Base-by-base conservation (phyloP, 2,888 invertebrate species). In the Mesorhabditis spiculigera region DNA sequence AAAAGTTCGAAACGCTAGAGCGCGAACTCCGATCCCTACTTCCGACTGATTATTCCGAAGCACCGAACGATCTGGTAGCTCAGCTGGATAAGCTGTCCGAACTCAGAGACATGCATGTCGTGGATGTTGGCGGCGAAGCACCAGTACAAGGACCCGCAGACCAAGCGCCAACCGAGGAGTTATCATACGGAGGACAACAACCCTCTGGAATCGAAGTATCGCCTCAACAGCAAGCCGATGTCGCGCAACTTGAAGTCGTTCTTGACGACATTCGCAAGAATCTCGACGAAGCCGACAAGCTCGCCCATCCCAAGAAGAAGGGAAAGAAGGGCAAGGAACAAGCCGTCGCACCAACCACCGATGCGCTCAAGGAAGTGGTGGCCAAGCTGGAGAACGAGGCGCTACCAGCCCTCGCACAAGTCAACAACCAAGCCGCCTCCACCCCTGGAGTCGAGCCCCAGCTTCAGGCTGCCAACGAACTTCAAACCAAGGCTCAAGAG, bases 1-100 rank as follows among this genome's bases (percentile, higher is more conserved):
- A 75, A 50, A 71, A 75, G 42, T 66, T 75, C 69, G 69, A 71
- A 65, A 68, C 66, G 6, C n/a, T 68, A 45, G 68, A 10, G 72
- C 73, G 43, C 69, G 65, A 50, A 50, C 58, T 50, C n/a, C 58
- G n/a, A 50, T 50, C 58, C 58, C 58, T 50, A 43, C 43, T 43
- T 16, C 61, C 43, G 10, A 28, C 8, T 1, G 58, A 50, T 13
- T 45, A 50, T 16, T 28, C 58, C 1, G 43, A 68, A 42, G 43
- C 42, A 41, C 43, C 67, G 28, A 66, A 64, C 41, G 42, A 41
- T 10, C 66, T 68, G 16, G 61, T 58, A 8, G 71, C 63, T 4
- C 66, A 68, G 43, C 65, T 68, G 10, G 71, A 71, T 50, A 68
- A 74, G 45, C 68, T 77, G 65, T 68, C 67, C 63, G 72, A 73